Evolutionary conservation across 1,140 invertebrate species (phyloP).

Genomic region (Camponotus floridanus): DNA sequence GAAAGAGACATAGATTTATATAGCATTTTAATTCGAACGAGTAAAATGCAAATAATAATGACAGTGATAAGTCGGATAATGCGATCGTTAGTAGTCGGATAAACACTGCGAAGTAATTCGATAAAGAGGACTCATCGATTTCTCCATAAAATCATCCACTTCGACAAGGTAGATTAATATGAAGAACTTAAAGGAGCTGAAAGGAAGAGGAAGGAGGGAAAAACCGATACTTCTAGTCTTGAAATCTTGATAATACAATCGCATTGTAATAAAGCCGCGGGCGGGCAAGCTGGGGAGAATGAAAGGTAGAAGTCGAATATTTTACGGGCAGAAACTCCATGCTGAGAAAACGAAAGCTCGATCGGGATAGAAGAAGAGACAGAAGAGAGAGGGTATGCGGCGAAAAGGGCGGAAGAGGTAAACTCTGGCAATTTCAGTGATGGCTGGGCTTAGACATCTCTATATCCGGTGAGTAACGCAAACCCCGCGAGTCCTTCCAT

Average conservation of each 20-base stretch:
- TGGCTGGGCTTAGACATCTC: constrained; percentile 83
- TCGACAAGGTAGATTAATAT: constrained; percentile 47
- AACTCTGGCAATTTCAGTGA: constrained; percentile 84
- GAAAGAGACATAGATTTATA: background rate
- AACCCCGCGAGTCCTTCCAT: constrained; percentile 77
- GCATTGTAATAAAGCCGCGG: constrained; percentile 70
- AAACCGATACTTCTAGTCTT: constrained; percentile 58
- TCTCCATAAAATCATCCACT: constrained; percentile 35
- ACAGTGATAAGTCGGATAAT: background rate
- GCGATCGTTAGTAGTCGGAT: constrained; percentile 8
- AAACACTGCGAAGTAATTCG: constrained; percentile 30
- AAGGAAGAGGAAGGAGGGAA: constrained; percentile 25
- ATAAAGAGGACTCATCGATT: constrained; percentile 42
- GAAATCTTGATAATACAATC: constrained; percentile 73
- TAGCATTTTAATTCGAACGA: background rate
- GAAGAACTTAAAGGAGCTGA: constrained; percentile 41
- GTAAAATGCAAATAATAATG: background rate
- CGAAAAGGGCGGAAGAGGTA: constrained; percentile 77
- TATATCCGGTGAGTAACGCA: constrained; percentile 82
- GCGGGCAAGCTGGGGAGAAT: constrained; percentile 18
- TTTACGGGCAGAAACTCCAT: constrained; percentile 27
- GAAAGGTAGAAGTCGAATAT: constrained; percentile 55
- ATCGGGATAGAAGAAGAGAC: constrained; percentile 31
- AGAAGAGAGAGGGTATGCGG: constrained; percentile 67
- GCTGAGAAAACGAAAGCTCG: constrained; percentile 36